Percentiles rank a stretch among this genome's conserved stretches.
Conservation (phyloP, 2,888 invertebrate genomes). For the Ischnura elegans region DNA sequence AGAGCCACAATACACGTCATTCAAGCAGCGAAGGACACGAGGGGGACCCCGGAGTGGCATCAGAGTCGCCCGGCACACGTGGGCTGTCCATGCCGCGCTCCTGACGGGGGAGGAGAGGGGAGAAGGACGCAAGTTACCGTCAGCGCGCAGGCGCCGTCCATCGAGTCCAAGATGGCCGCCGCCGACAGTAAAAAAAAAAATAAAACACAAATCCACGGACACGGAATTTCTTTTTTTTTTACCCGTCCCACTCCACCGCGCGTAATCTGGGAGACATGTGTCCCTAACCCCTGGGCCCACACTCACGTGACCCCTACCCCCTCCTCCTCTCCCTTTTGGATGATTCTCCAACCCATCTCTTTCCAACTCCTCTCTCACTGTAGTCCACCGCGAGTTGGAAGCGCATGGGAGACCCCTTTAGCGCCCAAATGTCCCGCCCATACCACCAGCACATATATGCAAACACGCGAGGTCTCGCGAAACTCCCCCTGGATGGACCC, state of each 20-base stretch:
- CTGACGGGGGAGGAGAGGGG: not conserved
- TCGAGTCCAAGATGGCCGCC: conserved; percentile 54
- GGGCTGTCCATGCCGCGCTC: conserved; percentile 54
- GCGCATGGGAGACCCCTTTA: not conserved
- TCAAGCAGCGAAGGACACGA: conserved; percentile 63
- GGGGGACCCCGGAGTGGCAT: conserved; percentile 47
- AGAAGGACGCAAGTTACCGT: not conserved
- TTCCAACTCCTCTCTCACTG: not conserved
- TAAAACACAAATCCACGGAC: conserved; percentile 30
- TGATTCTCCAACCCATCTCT: not conserved
- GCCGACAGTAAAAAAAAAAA: conserved; percentile 21
- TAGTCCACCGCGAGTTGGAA: not conserved
- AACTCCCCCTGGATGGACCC: conserved; percentile 44
- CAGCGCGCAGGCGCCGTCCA: conserved; percentile 43
- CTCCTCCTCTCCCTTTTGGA: not conserved
- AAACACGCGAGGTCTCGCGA: not conserved
- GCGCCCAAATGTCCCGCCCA: not conserved
- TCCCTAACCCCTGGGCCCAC: not conserved
- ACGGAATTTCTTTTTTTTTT: conserved; percentile 57
- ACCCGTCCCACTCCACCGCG: not conserved
- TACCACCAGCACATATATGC: not conserved
- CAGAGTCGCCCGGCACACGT: conserved; percentile 50
- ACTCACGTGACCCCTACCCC: not conserved
- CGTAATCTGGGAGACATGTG: not conserved
- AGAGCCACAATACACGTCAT: conserved; percentile 63